Base-by-base conservation (phyloP, 92 coral and sea anemone species). In the Palythoa grandiflora region DNA sequence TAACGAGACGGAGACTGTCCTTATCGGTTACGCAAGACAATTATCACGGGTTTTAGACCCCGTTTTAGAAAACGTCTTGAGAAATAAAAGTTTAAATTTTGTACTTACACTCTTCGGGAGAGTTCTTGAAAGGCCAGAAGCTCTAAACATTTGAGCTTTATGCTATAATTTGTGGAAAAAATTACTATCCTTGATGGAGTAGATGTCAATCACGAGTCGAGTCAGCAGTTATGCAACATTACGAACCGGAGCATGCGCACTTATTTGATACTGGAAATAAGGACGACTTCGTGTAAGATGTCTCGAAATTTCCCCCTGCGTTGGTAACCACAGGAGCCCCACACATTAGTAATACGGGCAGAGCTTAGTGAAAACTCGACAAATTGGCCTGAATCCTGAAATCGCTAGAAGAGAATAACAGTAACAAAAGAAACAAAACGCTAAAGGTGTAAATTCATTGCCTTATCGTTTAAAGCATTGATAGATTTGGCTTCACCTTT, bases 91-190 rank as follows among this genome's bases (percentile, higher is more conserved):
- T 6, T 53, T 14, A 20, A 53, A 37, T 78, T 16, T 8, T 15
- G 6, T 87, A 88, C 96, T 91, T 59, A 93, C 98, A 75, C 91
- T 91, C 81, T 89, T 93, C 35, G 91, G 80, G 13, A 94, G 90
- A 77, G 91, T 87, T 83, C 98, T 83, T 89, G 96, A 85, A 68
- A 93, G 89, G 20, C 91, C 28, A 53, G 91, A 86, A 52, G 91
- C 44, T 76, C 96, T 89, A 77, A 85, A 88, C 96, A 93, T 94
- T 91, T 89, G 79, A 60, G 53, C 51, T 50, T 14, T 54, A 57
- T 78, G 20, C 20, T 36, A 35, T 78, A 36, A 55, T 78, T 57
- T 55, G 35, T 54, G 12, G 21, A 21, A 11, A 16, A 74, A 15
- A 17, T 11, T 15, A 3, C 38, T 48, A 38, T 47, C n/a, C 55